Percentiles rank a stretch among this genome's conserved stretches.
These are phyloP conservation scores for Drosophila sproati DNA, from an alignment of 1,140 invertebrate genomes.

Conservation along the genomic window DNA sequence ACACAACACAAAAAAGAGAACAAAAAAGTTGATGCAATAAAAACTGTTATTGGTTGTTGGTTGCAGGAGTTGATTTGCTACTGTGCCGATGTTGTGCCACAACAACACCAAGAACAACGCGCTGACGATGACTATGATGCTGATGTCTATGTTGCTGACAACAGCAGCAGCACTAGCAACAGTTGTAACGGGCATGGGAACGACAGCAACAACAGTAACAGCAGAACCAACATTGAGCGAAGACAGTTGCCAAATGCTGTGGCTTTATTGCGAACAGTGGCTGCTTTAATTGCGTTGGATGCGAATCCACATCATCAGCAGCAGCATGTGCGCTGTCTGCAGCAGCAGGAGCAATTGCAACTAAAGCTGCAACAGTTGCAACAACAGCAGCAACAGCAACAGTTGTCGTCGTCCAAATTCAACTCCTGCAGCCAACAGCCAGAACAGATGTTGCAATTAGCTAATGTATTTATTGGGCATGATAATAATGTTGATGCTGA, in stretches of 20 bases:
- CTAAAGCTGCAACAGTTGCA: slow-evolving; percentile 56
- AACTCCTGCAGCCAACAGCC: slow-evolving; percentile 83
- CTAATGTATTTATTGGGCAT: slow-evolving; percentile 55
- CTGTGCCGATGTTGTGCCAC: slow-evolving; percentile 89
- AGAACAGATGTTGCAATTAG: slow-evolving; percentile 81
- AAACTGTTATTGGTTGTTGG: slow-evolving; percentile 86
- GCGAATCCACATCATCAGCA: slow-evolving; percentile 83
- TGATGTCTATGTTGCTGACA: slow-evolving; percentile 75
- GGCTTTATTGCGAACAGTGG: slow-evolving; percentile 75
- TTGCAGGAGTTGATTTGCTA: slow-evolving; percentile 92
- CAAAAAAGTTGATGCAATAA: slow-evolving; percentile 71
- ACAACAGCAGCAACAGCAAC: slow-evolving; percentile 32
- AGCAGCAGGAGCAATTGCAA: slow-evolving; percentile 68
- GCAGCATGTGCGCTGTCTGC: slow-evolving; percentile 77
- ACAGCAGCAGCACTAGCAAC: slow-evolving; percentile 20
- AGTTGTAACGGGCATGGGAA: slow-evolving; percentile 15
- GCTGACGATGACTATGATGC: slow-evolving; percentile 78
- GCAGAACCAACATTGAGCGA: slow-evolving; percentile 50
- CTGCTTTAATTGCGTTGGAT: slow-evolving; percentile 80
- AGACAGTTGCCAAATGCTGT: slow-evolving; percentile 71
- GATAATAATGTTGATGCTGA: slow-evolving; percentile 54
- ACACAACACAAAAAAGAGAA: slow-evolving; percentile 18
- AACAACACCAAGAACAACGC: slow-evolving; percentile 54
- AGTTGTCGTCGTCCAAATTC: slow-evolving; percentile 69
- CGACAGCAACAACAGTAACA: slow-evolving; percentile 36